Evolutionary conservation across 2,888 invertebrate genomes (phyloP).

Genomic region (Odontothrips loti): DNA sequence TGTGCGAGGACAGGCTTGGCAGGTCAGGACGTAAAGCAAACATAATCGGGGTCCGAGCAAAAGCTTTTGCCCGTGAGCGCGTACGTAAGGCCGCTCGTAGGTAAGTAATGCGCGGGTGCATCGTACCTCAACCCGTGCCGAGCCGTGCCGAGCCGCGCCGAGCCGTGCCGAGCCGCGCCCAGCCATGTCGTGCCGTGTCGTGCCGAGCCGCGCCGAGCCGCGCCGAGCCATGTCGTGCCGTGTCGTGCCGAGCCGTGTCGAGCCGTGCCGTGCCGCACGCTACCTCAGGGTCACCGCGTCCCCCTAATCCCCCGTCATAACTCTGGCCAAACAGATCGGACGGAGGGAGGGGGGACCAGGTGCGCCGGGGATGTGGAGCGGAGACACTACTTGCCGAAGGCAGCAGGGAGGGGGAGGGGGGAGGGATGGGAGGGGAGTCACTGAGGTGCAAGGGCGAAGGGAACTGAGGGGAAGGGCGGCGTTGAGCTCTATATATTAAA

Average conservation of each 20-base stretch:
- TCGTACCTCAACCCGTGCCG: neutral
- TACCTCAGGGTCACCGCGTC: slow-evolving; percentile 5
- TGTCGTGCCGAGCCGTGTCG: too few relatives aligned
- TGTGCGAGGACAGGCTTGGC: too few relatives aligned
- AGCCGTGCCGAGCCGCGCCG: neutral
- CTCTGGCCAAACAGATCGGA: neutral
- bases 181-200: too few relatives aligned
- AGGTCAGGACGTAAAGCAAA: too few relatives aligned
- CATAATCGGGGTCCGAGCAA: too few relatives aligned
- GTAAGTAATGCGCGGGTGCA: neutral
- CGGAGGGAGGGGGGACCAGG: neutral
- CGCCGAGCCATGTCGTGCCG: too few relatives aligned
- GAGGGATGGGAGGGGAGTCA: neutral
- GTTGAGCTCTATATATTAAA: slow-evolving; percentile 19
- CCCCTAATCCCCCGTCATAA: slow-evolving; percentile 18
- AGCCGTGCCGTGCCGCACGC: neutral
- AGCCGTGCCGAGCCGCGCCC: too few relatives aligned
- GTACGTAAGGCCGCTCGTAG: too few relatives aligned
- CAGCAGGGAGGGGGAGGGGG: neutral
- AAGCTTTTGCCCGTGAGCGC: too few relatives aligned
- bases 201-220: too few relatives aligned
- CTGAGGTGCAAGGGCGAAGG: neutral
- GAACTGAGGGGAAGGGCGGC: neutral
- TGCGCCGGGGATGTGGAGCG: neutral
- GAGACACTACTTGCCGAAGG: neutral